Base-by-base conservation (phyloP, 2,797 vertebrate genomes). In the Squalus acanthias region DNA sequence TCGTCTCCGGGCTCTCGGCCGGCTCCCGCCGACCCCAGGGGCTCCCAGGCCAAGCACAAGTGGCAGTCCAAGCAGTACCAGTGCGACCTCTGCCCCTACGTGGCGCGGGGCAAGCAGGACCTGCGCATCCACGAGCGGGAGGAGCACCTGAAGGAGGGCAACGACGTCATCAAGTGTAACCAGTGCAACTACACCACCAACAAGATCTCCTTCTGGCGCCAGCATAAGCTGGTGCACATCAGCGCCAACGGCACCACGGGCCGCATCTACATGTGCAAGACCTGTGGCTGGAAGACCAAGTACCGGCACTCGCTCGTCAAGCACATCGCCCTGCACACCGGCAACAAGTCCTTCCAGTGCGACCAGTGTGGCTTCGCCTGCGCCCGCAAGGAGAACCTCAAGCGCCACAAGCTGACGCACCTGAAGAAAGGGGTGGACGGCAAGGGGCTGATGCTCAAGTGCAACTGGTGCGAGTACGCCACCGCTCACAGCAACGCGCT, bases 241-340 rank as follows among this genome's bases (percentile, higher is more conserved):
- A 57, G 88, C 22, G 1, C 57, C 22, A 33, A 4, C 22, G 88
- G 57, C 24, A 29, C 26, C 26, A 63, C 85, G 4, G 82, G 87
- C 87, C 50, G 88, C 0, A 63, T 91, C 53, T 91, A 91, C 88
- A 91, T 91, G 88, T 91, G 88, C 57, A 60, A 63, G 60, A 91
- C 88, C 1, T 91, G 88, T 26, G 53, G 88, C 88, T 91, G 88
- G 88, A 91, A 91, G 12, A 91, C 88, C 88, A 60, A 60, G 9
- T 91, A 91, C 53, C 88, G 88, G 9, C 88, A 91, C 53, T 91
- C 88, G 9, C 88, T 91, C 53, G 88, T 91, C 88, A 91, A 91
- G 88, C 88, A 91, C 88, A 91, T 91, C 53, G 88, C 88, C 53
- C 88, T 91, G 22, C 88, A 91, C 88, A 91, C 88, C 24, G 88